These are phyloP conservation scores for Neoarius graeffei DNA, from an alignment of 2,113 vertebrate genomes.

Conservation along the genomic window DNA sequence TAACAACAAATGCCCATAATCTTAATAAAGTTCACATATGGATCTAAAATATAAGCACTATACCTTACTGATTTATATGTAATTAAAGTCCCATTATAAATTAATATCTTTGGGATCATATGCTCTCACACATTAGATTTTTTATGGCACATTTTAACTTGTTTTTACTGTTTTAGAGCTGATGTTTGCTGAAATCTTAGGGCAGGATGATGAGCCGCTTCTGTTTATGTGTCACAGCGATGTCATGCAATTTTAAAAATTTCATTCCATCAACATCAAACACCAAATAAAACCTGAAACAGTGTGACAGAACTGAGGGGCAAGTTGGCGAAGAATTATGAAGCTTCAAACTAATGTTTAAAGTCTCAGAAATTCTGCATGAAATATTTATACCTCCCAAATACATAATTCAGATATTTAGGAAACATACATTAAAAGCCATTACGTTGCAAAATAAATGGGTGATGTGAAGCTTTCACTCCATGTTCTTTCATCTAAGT, in stretches of 20 bases:
- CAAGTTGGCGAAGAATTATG: conserved; percentile 45
- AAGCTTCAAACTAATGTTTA: conserved; percentile 66
- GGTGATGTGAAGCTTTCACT: conserved; percentile 47
- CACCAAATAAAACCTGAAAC: conserved; percentile 70
- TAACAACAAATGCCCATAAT: not conserved
- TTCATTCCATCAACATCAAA: conserved; percentile 77
- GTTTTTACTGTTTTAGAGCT: not conserved
- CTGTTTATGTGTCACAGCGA: conserved; percentile 63
- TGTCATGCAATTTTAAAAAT: conserved; percentile 68
- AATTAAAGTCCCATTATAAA: not conserved
- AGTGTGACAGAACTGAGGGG: conserved; percentile 25
- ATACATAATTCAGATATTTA: conserved; percentile 78
- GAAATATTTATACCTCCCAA: conserved; percentile 69
- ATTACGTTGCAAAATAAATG: conserved; percentile 74
- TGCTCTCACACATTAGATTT: not conserved
- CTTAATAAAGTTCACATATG: not conserved
- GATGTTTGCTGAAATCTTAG: conserved; percentile 8
- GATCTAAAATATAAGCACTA: not conserved
- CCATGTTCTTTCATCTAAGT: conserved; percentile 40
- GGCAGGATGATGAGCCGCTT: conserved; percentile 58
- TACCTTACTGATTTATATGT: not conserved
- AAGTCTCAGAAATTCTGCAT: conserved; percentile 70
- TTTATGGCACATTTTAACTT: not conserved
- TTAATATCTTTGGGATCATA: not conserved
- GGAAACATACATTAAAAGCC: conserved; percentile 78